Conservation (phyloP, 2,113 vertebrate genomes). For the Zingel zingel region DNA sequence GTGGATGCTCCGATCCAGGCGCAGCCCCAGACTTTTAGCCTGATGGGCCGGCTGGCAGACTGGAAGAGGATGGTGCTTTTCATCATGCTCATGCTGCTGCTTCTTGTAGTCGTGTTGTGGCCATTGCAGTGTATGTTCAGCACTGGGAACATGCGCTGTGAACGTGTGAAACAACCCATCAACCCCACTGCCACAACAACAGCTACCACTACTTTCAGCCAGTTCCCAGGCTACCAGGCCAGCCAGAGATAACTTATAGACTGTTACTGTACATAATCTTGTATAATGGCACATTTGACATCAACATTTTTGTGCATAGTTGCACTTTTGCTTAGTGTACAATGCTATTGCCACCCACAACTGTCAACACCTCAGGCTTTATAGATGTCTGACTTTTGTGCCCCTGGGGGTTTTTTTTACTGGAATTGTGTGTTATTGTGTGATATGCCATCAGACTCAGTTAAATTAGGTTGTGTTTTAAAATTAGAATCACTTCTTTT, state of each 20-base stretch:
- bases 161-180: background rate
- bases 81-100: conserved; percentile 82
- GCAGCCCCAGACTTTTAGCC: background rate
- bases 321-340: conserved; percentile 1
- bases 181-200: background rate
- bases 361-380: background rate
- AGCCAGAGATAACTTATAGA: conserved; percentile 4
- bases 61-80: conserved; percentile 91
- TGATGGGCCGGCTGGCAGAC: conserved; percentile 82
- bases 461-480: background rate
- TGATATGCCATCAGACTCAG: background rate
- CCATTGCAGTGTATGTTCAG: conserved; percentile 91
- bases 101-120: conserved; percentile 91
- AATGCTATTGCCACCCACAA: conserved; percentile 5
- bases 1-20: background rate
- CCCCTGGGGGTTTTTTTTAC: background rate
- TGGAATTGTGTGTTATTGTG: background rate
- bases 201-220: background rate
- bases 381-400: background rate
- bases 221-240: background rate
- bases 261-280: background rate
- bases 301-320: background rate
- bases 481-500: background rate
- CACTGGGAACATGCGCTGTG: conserved; percentile 89
- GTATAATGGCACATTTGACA: background rate